Evolutionary conservation across 92 coral and sea anemone genomes (phyloP).

Genomic region (Parazoanthus atlanticus): DNA sequence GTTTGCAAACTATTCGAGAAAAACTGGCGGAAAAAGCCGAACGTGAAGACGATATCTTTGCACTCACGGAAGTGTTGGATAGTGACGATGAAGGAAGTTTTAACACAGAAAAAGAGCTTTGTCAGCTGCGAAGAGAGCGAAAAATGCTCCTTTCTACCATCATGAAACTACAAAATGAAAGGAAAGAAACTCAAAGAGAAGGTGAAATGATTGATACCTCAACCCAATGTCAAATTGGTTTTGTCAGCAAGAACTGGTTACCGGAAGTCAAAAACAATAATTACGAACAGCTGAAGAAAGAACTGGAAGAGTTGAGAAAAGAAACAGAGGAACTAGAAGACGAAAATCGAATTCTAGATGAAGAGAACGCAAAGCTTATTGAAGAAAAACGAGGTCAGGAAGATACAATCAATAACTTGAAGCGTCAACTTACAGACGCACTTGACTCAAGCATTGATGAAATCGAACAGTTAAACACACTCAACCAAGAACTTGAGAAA

Average conservation of each 20-base stretch:
- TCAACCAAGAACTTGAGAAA: constrained; percentile 70
- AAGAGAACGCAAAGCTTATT: constrained; percentile 79
- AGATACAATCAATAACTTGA: constrained; percentile 83
- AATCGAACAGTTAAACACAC: constrained; percentile 82
- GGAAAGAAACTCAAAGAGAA: constrained; percentile 27
- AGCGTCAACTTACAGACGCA: constrained; percentile 87
- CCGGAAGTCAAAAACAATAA: constrained; percentile 56
- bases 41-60: constrained; percentile 58
- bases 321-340: constrained; percentile 81
- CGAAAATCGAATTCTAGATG: constrained; percentile 78
- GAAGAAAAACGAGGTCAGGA: constrained; percentile 90
- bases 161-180: constrained; percentile 71
- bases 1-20: constrained; percentile 53
- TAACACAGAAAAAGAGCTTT: constrained; percentile 63
- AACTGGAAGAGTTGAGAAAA: constrained; percentile 55
- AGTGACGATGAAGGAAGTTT: constrained; percentile 44
- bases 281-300: constrained; percentile 60
- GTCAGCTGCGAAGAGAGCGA: constrained; percentile 68
- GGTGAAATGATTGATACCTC: constrained; percentile 52
- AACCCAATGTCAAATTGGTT: constrained; percentile 71
- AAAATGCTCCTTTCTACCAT: constrained; percentile 82
- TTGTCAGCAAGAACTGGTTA: constrained; percentile 44
- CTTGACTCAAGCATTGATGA: constrained; percentile 95
- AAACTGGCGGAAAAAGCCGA: constrained; percentile 65
- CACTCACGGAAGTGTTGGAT: constrained; percentile 46